Evolutionary conservation across 2,888 invertebrate species (phyloP).

Genomic region (Spilarctia lutea): DNA sequence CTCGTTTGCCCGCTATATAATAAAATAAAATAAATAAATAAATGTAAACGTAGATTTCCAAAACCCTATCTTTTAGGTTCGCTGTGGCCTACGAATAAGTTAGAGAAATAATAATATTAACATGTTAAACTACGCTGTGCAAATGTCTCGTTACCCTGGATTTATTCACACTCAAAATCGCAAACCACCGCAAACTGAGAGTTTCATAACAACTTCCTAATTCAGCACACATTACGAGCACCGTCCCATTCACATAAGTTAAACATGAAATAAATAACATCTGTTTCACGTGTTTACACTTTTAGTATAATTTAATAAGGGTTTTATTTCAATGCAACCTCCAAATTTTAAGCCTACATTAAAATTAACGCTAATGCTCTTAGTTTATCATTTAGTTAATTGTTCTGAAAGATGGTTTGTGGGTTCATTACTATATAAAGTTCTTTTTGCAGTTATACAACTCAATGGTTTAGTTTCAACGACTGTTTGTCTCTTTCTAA

Average conservation of each 20-base stretch:
- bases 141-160: slow-evolving; percentile 2
- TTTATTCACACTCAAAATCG: slow-evolving; percentile 25
- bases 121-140: not conserved
- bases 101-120: not conserved
- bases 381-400: slow-evolving; percentile 12
- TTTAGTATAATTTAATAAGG: slow-evolving; percentile 52
- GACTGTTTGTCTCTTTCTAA: not conserved
- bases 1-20: too few relatives aligned
- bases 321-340: slow-evolving; percentile 54
- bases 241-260: slow-evolving; percentile 35
- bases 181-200: slow-evolving; percentile 20
- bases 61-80: too few relatives aligned
- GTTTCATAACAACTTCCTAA: slow-evolving; percentile 36
- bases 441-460: not conserved
- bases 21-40: too few relatives aligned
- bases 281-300: slow-evolving; percentile 47
- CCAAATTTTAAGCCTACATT: slow-evolving; percentile 42
- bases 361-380: slow-evolving; percentile 40
- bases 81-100: not conserved
- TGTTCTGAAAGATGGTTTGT: not conserved
- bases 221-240: slow-evolving; percentile 41
- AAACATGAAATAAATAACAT: slow-evolving; percentile 50
- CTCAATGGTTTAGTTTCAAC: not conserved
- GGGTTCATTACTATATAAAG: slow-evolving; percentile 1
- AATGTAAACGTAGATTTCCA: too few relatives aligned